Conservation (phyloP, 2,888 invertebrate species). For the Eudemis profundana region DNA sequence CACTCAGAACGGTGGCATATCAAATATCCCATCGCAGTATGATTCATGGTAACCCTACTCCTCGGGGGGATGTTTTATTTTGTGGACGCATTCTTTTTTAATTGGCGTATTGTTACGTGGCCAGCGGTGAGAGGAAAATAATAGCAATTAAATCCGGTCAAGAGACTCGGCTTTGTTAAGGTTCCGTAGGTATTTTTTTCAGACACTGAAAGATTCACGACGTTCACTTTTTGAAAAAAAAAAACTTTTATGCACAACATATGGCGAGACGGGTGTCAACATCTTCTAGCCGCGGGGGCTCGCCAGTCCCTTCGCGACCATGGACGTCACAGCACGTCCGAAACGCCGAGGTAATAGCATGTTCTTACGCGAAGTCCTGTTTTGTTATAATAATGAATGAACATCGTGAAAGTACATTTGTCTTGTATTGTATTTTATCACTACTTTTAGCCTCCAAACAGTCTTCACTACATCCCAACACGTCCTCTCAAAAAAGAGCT, state of each 20-base stretch:
- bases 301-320: too few relatives aligned
- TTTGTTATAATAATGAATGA: too few relatives aligned
- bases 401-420: too few relatives aligned
- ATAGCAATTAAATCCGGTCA: not conserved
- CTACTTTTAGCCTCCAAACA: not conserved
- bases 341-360: too few relatives aligned
- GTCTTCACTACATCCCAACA: not conserved
- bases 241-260: too few relatives aligned
- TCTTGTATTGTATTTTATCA: too few relatives aligned
- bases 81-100: not conserved
- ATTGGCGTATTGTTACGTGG: slow-evolving; percentile 10
- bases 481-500: not conserved
- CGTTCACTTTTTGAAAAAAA: too few relatives aligned
- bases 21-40: slow-evolving; percentile 6
- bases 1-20: slow-evolving; percentile 1
- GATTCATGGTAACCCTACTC: slow-evolving; percentile 16
- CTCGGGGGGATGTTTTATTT: not conserved
- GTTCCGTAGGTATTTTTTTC: not conserved
- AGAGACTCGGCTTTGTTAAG: not conserved
- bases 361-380: too few relatives aligned
- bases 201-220: too few relatives aligned
- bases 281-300: too few relatives aligned
- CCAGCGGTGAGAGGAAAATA: not conserved
- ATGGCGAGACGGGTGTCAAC: too few relatives aligned
- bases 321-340: too few relatives aligned